Evolutionary conservation across 1,140 invertebrate species (phyloP).

Genomic region (Megathymus violae): DNA sequence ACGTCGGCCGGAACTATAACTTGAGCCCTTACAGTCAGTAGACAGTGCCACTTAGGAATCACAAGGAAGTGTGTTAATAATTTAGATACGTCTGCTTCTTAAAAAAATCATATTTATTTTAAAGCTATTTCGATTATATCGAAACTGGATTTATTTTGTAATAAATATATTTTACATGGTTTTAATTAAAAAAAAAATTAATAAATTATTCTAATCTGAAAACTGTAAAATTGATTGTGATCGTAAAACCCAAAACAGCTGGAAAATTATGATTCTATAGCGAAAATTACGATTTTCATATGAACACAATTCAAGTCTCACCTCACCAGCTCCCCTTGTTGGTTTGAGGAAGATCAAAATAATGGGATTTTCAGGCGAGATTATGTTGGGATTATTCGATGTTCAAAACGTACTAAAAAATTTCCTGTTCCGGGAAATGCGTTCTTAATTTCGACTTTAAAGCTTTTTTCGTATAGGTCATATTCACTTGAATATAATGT

Average conservation of each 20-base stretch:
- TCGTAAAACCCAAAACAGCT: slow-evolving; percentile 38
- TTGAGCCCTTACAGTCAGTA: too few species aligned
- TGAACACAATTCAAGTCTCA: slow-evolving; percentile 45
- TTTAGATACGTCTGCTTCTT: too few species aligned
- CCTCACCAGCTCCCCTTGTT: slow-evolving; percentile 34
- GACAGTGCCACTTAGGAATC: too few species aligned
- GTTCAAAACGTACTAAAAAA: slow-evolving; percentile 66
- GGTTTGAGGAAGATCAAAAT: slow-evolving; percentile 74
- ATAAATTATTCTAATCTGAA: too few species aligned
- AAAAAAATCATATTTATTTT: too few species aligned
- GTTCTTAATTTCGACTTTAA: slow-evolving; percentile 10
- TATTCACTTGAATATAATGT: slow-evolving; percentile 22
- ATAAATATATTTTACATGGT: too few species aligned
- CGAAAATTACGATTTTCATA: slow-evolving; percentile 50
- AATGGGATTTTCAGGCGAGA: slow-evolving; percentile 83
- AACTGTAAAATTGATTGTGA: too few species aligned
- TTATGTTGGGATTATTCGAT: slow-evolving; percentile 82
- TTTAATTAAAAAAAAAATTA: slow-evolving; percentile 24
- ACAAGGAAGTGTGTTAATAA: too few species aligned
- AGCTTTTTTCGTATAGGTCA: not conserved
- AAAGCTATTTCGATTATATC: too few species aligned
- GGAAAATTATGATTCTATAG: slow-evolving; percentile 49
- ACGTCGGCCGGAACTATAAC: too few species aligned
- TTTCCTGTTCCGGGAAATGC: slow-evolving; percentile 40
- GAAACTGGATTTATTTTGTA: too few species aligned